Percentiles rank a stretch among this genome's conserved stretches.
phyloP scores from a whole-genome alignment of 2,888 invertebrate genomes.

The Leptarthrus brevirostris region DNA sequence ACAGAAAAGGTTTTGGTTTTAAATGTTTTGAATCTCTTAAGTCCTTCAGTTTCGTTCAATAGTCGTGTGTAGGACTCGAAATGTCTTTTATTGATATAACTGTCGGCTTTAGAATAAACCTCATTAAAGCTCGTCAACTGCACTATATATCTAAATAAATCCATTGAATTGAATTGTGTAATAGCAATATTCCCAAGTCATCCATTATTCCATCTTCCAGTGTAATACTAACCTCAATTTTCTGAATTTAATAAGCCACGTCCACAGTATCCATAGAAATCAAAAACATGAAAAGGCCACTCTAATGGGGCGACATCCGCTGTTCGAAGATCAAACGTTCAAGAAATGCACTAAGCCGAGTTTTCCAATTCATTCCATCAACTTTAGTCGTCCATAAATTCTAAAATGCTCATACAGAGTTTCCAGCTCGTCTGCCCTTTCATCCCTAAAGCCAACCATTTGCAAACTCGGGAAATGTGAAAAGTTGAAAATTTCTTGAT shows the following conservation, averaged over 20 bases:
- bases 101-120: no score
- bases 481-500: not conserved
- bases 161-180: no score
- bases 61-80: no score
- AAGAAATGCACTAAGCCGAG: not conserved
- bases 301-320: not conserved
- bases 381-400: slow-evolving; percentile 24
- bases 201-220: no score
- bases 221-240: slow-evolving; percentile 1
- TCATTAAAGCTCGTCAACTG: no score
- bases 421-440: not conserved
- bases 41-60: no score
- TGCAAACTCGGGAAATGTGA: not conserved
- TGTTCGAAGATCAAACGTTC: not conserved
- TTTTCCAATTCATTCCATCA: slow-evolving; percentile 35
- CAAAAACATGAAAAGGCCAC: not conserved
- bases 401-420: slow-evolving; percentile 4
- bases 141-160: no score
- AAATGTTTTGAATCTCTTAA: no score
- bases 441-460: not conserved
- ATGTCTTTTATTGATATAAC: no score
- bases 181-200: no score
- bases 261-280: not conserved
- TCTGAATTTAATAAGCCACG: no score
- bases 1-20: no score